Base-by-base conservation (phyloP, 1,140 invertebrate genomes). In the Nilaparvata lugens region DNA sequence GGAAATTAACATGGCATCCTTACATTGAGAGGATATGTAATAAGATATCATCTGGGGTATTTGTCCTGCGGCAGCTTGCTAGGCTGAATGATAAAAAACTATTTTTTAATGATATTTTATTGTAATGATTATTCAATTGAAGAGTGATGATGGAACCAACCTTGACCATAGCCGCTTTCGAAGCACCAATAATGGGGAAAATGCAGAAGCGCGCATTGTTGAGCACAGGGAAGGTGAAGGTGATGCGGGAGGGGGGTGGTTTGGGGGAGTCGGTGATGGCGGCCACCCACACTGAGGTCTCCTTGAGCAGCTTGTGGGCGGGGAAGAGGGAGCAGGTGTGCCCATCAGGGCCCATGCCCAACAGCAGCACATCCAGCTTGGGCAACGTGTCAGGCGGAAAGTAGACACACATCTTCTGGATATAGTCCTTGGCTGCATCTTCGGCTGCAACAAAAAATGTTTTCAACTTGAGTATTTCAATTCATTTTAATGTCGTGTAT, bases 321-420 rank as follows among this genome's bases (percentile, higher is more conserved):
- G 97, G 97, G 75, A 99, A 99, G 9, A 99, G 74, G 0, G 95
- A 98, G 68, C 95, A 98, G 0, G 95, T 99, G 72, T 99, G 97
- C 0, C 97, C 97, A 79, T 99, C 97, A 14, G 95, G 95, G 0
- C 97, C 97, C 81, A 98, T 87, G 18, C 97, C 97, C 13, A 99
- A 74, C 6, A 99, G 74, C 2, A 98, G 73, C 16, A 97, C 68
- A 74, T 98, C 93, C 75, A 98, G 96, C 58, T 74, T 75, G 43
- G 86, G 92, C 18, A 83, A 66, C n/a, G 65, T 64, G 25, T 78
- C 72, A 14, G 78, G 75, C 57, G 79, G 71, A 67, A 91, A 89
- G 64, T 81, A 81, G 19, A 76, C 67, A 28, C 73, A 76, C 67
- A 88, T 75, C 74, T 88, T 75, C 67, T 83, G 76, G 57, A 79